Evolutionary conservation across 2,888 invertebrate genomes (phyloP).

Genomic region (Deladenus siricidicola): DNA sequence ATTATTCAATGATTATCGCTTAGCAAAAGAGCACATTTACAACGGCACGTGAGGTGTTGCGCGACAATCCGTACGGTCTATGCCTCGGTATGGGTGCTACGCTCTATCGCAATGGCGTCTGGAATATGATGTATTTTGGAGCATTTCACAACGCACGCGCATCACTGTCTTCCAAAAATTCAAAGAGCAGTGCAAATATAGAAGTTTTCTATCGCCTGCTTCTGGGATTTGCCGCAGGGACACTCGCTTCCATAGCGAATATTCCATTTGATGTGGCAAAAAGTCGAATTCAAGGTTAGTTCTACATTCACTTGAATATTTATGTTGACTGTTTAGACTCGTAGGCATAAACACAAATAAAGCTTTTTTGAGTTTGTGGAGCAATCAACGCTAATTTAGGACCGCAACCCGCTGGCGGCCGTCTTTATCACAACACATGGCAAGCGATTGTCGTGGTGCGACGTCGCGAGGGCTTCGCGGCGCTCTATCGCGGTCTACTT

Average conservation of each 20-base stretch:
- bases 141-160: slow-evolving; percentile 84
- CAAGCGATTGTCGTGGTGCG: slow-evolving; percentile 69
- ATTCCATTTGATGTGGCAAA: slow-evolving; percentile 95
- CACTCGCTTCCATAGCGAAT: slow-evolving; percentile 75
- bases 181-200: too few species aligned
- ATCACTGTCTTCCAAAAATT: slow-evolving; percentile 59
- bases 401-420: slow-evolving; percentile 59
- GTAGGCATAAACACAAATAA: background rate
- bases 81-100: slow-evolving; percentile 72
- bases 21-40: slow-evolving; percentile 65
- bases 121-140: slow-evolving; percentile 84
- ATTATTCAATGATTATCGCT: slow-evolving; percentile 16
- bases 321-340: too few species aligned
- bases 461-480: slow-evolving; percentile 76
- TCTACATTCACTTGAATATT: too few species aligned
- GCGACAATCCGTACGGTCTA: slow-evolving; percentile 57
- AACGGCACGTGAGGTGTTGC: slow-evolving; percentile 72
- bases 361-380: background rate
- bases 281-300: slow-evolving; percentile 73
- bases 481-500: slow-evolving; percentile 79
- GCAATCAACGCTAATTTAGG: slow-evolving; percentile 11
- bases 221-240: slow-evolving; percentile 79
- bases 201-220: slow-evolving; percentile 58
- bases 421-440: slow-evolving; percentile 73
- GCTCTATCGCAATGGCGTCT: slow-evolving; percentile 72